Conservation (phyloP, 2,797 vertebrate genomes). For the Sebastes miniatus region DNA sequence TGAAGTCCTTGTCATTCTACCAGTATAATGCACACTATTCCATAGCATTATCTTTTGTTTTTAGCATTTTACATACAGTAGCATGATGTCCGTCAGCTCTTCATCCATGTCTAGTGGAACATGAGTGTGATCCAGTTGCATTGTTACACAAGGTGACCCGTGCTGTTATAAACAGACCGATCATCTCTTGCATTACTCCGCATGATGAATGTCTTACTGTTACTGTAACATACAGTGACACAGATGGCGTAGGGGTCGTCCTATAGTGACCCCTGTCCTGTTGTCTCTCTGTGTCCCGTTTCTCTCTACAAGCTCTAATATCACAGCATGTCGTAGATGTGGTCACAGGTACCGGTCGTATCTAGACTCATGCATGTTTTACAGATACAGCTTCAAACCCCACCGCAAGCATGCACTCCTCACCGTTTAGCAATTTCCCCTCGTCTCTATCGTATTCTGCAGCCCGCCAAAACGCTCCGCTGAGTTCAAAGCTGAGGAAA, state of each 20-base stretch:
- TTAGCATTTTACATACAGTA: background rate
- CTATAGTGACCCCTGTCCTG: constrained; percentile 48
- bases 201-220: constrained; percentile 12
- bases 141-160: constrained; percentile 16
- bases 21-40: background rate
- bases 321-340: constrained; percentile 82
- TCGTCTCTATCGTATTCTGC: constrained; percentile 22
- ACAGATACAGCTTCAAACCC: constrained; percentile 26
- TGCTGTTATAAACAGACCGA: background rate
- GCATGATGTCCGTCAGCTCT: constrained; percentile 11
- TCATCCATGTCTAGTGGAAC: constrained; percentile 8
- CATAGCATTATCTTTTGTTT: background rate
- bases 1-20: background rate
- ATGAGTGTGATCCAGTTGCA: constrained; percentile 37
- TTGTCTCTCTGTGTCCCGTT: constrained; percentile 78
- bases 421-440: constrained; percentile 26
- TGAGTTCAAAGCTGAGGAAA: constrained; percentile 55
- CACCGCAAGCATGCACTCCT: constrained; percentile 34
- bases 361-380: constrained; percentile 65
- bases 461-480: constrained; percentile 20
- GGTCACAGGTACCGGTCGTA: constrained; percentile 84
- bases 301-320: constrained; percentile 83
- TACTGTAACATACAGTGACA: background rate
- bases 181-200: constrained; percentile 1
- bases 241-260: background rate